Evolutionary conservation across 1,140 invertebrate species (phyloP), one percentile per base, ranked within the genome.

Genomic region (Caligus rogercresseyi): DNA sequence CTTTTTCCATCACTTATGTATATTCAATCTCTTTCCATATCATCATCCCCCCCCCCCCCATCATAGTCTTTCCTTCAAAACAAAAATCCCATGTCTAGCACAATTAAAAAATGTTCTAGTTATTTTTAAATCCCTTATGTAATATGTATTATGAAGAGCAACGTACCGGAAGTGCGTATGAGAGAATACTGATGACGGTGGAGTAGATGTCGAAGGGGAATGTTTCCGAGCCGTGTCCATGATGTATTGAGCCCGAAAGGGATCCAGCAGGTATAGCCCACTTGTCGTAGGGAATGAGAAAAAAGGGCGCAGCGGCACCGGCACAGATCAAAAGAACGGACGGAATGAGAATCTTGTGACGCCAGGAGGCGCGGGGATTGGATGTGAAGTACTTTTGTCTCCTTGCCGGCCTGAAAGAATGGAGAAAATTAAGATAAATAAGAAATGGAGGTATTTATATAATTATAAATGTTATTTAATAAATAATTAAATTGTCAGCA

Each of bases 171-270:
- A 60, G 26, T 16, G 18, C 23, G 24, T 60, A 60, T 24, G 57
- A 31, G 18, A 60, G 51, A 25, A 60, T 25, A 16, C 16, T 60
- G 24, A 60, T 31, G n/a, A 60, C 18, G 26, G 57, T 60, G 3
- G 57, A 60, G 21, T 60, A 60, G n/a, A 60, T 21, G 26, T 60
- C 57, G 26, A 26, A 31, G 57, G 16, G 24, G n/a, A 60, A 60
- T 13, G 21, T 31, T n/a, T 60, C 57, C 2, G 57, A 60, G 24
- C 18, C 26, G n/a, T n/a, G n/a, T n/a, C n/a, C n/a, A n/a, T n/a
- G n/a, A n/a, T n/a, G n/a, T n/a, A n/a, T n/a, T n/a, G 26, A 31
- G 57, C 43, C 26, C 24, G 24, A 16, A 1, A 60, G 16, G 26
- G 15, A 26, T 25, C 18, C 13, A 2, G 26, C 26, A 53, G 57